Evolutionary conservation across 1,140 invertebrate genomes (phyloP).

Genomic region (Heliothis subflexa): DNA sequence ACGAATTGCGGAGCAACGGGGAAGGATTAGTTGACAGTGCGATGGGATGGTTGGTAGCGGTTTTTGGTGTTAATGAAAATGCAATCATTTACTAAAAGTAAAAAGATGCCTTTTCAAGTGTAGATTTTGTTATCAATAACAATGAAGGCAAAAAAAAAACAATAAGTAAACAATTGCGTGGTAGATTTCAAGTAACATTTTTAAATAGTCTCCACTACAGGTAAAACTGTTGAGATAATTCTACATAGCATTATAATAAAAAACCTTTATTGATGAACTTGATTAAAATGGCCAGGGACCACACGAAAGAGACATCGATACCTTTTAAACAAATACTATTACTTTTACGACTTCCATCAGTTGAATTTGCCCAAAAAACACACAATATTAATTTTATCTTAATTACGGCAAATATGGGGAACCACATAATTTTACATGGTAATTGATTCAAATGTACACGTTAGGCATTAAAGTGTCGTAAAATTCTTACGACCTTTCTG

Average conservation of each 20-base stretch:
- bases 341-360: background rate
- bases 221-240: no score
- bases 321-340: background rate
- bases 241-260: background rate
- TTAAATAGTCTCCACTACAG: background rate
- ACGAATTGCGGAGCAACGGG: constrained; percentile 73
- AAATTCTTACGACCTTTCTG: background rate
- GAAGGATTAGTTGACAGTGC: constrained; percentile 59
- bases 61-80: constrained; percentile 4
- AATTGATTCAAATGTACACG: background rate
- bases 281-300: constrained; percentile 8
- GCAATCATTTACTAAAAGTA: no score
- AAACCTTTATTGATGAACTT: constrained; percentile 23
- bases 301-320: constrained; percentile 15
- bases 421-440: background rate
- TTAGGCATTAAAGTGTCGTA: constrained; percentile 28
- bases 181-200: background rate
- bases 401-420: background rate
- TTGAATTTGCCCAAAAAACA: background rate
- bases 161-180: no score
- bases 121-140: no score
- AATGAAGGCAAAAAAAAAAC: no score
- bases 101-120: no score
- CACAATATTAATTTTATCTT: no score
- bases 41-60: constrained; percentile 48